A percentile compares a stretch with the other conserved stretches of the same genome.
phyloP scores from a whole-genome alignment of 2,113 vertebrate species.

The Chaetorhynchus papuensis region DNA sequence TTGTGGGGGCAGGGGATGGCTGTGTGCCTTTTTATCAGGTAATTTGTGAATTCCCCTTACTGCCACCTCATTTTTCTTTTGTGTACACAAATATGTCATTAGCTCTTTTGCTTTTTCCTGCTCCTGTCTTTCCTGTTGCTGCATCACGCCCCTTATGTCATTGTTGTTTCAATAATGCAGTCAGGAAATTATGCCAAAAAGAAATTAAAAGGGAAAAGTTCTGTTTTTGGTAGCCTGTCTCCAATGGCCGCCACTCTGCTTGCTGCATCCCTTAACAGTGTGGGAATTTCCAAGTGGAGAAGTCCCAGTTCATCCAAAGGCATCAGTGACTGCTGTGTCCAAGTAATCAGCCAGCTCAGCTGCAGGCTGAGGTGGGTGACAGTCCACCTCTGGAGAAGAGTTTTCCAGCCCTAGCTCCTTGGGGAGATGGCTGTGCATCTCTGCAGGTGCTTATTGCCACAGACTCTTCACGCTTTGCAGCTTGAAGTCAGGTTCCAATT shows the following conservation, averaged over 20 bases:
- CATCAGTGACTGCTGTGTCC: accelerated
- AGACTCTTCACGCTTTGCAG: background rate
- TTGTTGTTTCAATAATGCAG: background rate
- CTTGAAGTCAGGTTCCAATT: background rate
- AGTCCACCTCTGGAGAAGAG: accelerated
- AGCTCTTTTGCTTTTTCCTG: background rate
- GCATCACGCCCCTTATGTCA: background rate
- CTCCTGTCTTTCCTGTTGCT: background rate
- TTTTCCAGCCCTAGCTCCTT: background rate
- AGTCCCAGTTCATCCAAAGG: background rate
- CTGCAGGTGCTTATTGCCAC: background rate
- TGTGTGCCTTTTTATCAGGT: background rate
- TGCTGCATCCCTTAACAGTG: background rate
- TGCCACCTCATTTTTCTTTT: background rate
- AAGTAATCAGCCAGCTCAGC: background rate
- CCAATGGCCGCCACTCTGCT: background rate
- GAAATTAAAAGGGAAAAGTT: background rate
- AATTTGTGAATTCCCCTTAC: background rate
- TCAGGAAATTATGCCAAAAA: background rate
- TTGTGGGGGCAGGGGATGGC: background rate
- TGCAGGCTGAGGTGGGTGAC: background rate
- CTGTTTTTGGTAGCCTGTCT: background rate
- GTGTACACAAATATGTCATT: background rate
- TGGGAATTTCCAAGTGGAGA: background rate
- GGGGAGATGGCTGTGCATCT: accelerated